These are phyloP conservation scores for Hyposoter didymator DNA, from an alignment of 2,888 invertebrate species.

Conservation along the genomic window DNA sequence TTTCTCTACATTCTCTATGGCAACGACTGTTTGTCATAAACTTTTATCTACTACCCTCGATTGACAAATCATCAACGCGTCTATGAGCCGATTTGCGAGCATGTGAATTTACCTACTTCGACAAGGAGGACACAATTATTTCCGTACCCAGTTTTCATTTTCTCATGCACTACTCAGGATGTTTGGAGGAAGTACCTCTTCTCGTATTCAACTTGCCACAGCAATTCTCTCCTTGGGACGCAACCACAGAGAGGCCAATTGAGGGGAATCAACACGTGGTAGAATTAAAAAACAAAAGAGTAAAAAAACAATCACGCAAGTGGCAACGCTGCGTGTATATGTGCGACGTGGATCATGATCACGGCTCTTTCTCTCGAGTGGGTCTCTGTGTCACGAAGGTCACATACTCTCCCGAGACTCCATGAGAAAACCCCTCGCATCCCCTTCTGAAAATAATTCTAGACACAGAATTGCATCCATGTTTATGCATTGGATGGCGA, in stretches of 20 bases:
- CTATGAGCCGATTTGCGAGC: neutral
- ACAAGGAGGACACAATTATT: slow-evolving; percentile 25
- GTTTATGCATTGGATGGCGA: neutral
- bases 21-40: neutral
- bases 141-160: slow-evolving; percentile 39
- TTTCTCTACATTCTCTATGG: neutral
- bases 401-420: slow-evolving; percentile 75
- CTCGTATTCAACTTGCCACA: slow-evolving; percentile 64
- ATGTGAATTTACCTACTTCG: slow-evolving; percentile 43
- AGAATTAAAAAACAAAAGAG: slow-evolving; percentile 30
- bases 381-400: slow-evolving; percentile 84
- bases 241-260: slow-evolving; percentile 3
- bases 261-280: slow-evolving; percentile 40
- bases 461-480: neutral
- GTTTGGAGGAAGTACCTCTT: slow-evolving; percentile 29
- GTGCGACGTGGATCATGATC: slow-evolving; percentile 51
- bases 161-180: slow-evolving; percentile 33
- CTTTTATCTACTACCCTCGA: neutral
- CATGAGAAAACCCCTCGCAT: slow-evolving; percentile 59
- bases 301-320: slow-evolving; percentile 10
- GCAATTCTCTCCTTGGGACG: slow-evolving; percentile 5
- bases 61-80: slow-evolving; percentile 4
- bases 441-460: slow-evolving; percentile 51
- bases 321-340: slow-evolving; percentile 40
- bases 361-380: slow-evolving; percentile 74